These are phyloP conservation scores for Melinaea menophilus DNA, from an alignment of 2,888 invertebrate species.

Conservation along the genomic window DNA sequence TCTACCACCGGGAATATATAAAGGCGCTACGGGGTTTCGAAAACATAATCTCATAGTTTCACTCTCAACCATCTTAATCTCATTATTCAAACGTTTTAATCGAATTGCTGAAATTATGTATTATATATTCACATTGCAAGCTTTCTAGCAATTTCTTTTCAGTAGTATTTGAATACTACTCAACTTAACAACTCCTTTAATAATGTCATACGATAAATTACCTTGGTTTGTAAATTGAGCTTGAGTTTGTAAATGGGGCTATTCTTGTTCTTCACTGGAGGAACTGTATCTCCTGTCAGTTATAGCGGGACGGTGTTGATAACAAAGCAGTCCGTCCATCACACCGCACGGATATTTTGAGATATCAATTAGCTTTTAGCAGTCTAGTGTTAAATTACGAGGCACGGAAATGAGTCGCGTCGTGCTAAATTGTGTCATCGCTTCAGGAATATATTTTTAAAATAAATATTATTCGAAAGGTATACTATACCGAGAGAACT, in stretches of 20 bases:
- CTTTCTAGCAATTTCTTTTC: conserved; percentile 23
- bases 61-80: too few species aligned
- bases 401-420: conserved; percentile 16
- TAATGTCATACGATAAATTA: conserved; percentile 23
- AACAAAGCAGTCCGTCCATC: conserved; percentile 54
- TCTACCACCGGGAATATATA: too few species aligned
- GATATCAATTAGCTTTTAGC: conserved; percentile 61
- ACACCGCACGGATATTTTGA: conserved; percentile 44
- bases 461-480: not conserved
- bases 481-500: too few species aligned
- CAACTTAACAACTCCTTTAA: conserved; percentile 14
- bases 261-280: not conserved
- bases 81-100: conserved; percentile 10
- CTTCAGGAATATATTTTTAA: not conserved
- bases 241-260: not conserved
- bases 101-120: conserved; percentile 23
- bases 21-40: too few species aligned
- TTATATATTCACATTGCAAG: conserved; percentile 12
- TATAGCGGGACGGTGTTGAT: conserved; percentile 36
- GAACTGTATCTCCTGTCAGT: conserved; percentile 16
- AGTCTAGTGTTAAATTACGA: conserved; percentile 49
- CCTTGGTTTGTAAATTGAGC: conserved; percentile 21
- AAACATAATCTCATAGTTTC: too few species aligned
- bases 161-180: conserved; percentile 18
- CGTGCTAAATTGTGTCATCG: not conserved